These are phyloP conservation scores for Lysandra coridon DNA, from an alignment of 2,888 invertebrate genomes.

Conservation along the genomic window DNA sequence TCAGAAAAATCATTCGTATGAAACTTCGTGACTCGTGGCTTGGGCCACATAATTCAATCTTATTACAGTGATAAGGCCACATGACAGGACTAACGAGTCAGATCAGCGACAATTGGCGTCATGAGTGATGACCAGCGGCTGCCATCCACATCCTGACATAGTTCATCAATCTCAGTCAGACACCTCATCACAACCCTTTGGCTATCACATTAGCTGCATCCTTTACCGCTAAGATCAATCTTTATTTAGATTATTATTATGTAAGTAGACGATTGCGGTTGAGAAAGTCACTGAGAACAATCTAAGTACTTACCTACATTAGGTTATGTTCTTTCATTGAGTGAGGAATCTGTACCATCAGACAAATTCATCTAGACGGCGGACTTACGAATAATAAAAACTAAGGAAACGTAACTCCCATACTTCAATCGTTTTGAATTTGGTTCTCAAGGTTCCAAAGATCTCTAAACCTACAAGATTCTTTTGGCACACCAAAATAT, in stretches of 20 bases:
- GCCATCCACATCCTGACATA: slow-evolving; percentile 54
- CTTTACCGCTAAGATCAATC: background rate
- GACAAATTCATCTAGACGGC: too few species aligned
- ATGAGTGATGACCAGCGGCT: slow-evolving; percentile 26
- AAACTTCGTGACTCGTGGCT: too few species aligned
- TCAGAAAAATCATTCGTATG: background rate
- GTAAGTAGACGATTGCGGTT: background rate
- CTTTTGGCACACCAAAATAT: too few species aligned
- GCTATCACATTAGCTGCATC: background rate
- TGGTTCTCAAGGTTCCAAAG: too few species aligned
- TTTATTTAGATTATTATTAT: background rate
- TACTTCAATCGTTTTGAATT: too few species aligned
- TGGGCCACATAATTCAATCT: background rate
- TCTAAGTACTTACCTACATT: too few species aligned
- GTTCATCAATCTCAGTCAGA: slow-evolving; percentile 41
- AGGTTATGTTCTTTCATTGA: too few species aligned
- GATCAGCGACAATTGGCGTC: slow-evolving; percentile 13
- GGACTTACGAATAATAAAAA: too few species aligned
- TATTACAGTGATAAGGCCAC: background rate
- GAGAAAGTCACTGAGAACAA: too few species aligned
- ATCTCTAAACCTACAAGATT: too few species aligned
- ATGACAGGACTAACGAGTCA: slow-evolving; percentile 10
- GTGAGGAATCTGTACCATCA: too few species aligned
- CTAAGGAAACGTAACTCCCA: too few species aligned
- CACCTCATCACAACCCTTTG: slow-evolving; percentile 26